Evolutionary conservation across 2,113 vertebrate species (phyloP).

Genomic region (Psittacula cyanocephala): DNA sequence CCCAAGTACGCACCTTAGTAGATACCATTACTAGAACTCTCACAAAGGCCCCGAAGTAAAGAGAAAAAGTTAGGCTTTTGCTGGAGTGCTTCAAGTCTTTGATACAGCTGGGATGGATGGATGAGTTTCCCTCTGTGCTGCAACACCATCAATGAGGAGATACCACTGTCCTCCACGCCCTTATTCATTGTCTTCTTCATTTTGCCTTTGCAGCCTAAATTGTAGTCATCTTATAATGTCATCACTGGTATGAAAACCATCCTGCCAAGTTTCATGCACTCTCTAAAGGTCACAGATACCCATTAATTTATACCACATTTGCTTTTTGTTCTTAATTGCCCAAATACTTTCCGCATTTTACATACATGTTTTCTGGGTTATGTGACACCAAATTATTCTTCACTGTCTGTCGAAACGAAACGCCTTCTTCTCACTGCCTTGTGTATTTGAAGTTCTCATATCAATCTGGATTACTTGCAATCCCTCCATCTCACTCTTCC

Average conservation of each 20-base stretch:
- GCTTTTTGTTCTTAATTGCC: not conserved
- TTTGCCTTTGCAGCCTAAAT: not conserved
- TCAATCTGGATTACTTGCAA: not conserved
- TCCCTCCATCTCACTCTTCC: not conserved
- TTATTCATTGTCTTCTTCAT: not conserved
- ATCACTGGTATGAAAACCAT: not conserved
- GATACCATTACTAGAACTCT: not conserved
- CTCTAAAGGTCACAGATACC: not conserved
- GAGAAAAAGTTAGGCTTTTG: not conserved
- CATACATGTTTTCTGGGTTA: not conserved
- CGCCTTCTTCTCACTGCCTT: fast-evolving
- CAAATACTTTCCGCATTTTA: not conserved
- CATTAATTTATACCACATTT: not conserved
- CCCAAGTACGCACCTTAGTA: not conserved
- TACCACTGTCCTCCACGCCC: not conserved
- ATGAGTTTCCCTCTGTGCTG: not conserved
- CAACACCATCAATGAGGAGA: not conserved
- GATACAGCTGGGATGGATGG: not conserved
- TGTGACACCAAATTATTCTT: not conserved
- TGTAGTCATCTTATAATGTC: not conserved
- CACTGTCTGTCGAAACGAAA: not conserved
- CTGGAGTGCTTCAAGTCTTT: not conserved
- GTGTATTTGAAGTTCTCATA: not conserved
- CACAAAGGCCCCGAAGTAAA: not conserved
- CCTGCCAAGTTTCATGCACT: not conserved